Base-by-base conservation (phyloP, 2,113 vertebrate genomes). In the Mugil cephalus region DNA sequence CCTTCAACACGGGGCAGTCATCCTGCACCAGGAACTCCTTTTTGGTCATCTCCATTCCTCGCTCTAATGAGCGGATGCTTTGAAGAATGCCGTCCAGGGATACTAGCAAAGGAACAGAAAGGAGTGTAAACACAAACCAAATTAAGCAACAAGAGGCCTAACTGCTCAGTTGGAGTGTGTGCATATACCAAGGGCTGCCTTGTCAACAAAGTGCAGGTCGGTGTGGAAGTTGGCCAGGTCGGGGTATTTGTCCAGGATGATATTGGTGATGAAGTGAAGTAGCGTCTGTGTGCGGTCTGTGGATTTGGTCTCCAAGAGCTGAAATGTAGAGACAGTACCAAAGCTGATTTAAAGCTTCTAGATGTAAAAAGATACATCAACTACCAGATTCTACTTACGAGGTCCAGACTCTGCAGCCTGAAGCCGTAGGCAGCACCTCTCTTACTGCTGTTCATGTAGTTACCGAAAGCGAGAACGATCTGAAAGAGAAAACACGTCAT, bases 391-490 rank as follows among this genome's bases (percentile, higher is more conserved):
- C 12, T 35, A 78, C 95, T 91, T 87, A 99, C 98, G 74, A 94
- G 92, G 4, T 99, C 98, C 0, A 99, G 95, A 80, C 97, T 99
- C 92, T 98, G 97, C 74, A 99, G 93, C 1, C 97, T 94, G 88
- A 99, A 99, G 34, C 98, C 98, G 0, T 95, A 97, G 18, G 95
- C 98, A 14, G 96, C 92, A 1, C 97, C 97, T 0, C 95, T 94
- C 79, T 99, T 99, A 88, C 97, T 97, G 94, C 98, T 99, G 92
- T 99, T 99, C 97, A 99, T 96, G 85, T 99, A 99, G 94, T 99
- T 99, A 30, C 98, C 98, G 0, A 99, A 99, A 30, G 98, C 98
- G 71, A 99, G 91, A 66, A 99, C 94, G 0, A 99, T 97, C 98
- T 99, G 88, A 0, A 47, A 35, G 45, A 39, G 10, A 84, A 67